A percentile compares a stretch with the other conserved stretches of the same genome.
These are phyloP conservation scores for Lophius americanus DNA, from an alignment of 2,797 vertebrate genomes.

Conservation along the genomic window DNA sequence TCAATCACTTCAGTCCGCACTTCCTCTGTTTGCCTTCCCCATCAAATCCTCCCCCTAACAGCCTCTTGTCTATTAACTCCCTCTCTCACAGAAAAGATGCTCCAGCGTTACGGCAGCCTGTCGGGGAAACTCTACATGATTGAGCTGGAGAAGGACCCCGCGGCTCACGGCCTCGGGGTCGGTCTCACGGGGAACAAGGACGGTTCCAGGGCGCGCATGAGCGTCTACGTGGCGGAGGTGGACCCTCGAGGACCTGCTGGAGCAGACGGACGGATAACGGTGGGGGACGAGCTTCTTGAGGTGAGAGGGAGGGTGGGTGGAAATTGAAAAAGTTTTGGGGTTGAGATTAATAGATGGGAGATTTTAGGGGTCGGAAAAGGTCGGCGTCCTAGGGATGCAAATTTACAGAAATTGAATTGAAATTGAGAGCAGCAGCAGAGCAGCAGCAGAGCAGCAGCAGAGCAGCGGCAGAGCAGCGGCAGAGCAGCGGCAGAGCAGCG, in stretches of 20 bases:
- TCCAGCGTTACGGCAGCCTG: constrained; percentile 89
- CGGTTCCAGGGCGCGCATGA: constrained; percentile 86
- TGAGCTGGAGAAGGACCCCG: constrained; percentile 89
- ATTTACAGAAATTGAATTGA: constrained; percentile 23
- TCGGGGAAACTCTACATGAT: constrained; percentile 90
- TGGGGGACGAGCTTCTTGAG: constrained; percentile 94
- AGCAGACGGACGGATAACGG: constrained; percentile 87
- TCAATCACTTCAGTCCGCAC: constrained; percentile 54
- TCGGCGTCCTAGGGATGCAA: constrained; percentile 23
- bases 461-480: constrained; percentile 15
- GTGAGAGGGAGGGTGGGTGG: constrained; percentile 72
- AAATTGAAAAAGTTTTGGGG: not conserved
- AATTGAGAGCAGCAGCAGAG: constrained; percentile 22
- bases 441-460: constrained; percentile 30
- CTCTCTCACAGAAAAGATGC: constrained; percentile 83
- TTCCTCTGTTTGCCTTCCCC: constrained; percentile 21
- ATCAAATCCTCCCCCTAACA: constrained; percentile 46
- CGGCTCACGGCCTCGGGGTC: constrained; percentile 89
- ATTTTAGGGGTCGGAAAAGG: constrained; percentile 13
- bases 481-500: constrained; percentile 15
- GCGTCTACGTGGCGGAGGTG: constrained; percentile 89
- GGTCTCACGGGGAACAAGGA: constrained; percentile 90
- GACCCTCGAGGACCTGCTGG: constrained; percentile 90
- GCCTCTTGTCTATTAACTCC: constrained; percentile 49
- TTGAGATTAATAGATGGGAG: constrained; percentile 16